Base-by-base conservation (phyloP, 1,140 invertebrate species). In the Calliopsis andreniformis region DNA sequence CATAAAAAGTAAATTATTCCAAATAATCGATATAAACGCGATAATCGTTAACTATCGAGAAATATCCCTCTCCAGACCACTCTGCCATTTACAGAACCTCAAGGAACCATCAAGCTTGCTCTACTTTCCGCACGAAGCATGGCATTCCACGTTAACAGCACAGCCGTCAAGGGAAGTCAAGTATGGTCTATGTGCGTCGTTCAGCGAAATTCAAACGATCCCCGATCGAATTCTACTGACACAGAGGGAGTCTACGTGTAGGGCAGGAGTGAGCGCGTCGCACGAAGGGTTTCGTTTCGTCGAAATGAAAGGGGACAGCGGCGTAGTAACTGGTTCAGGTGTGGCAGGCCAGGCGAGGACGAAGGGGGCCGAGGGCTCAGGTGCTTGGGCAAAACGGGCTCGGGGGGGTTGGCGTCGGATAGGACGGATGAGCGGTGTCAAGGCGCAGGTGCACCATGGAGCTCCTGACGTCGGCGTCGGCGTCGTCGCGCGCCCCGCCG, bases 401-500 rank as follows among this genome's bases (percentile, higher is more conserved):
- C 67, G 63, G 80, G 73, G 8, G 49, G 23, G 20, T 79, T 75
- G 78, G 70, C 67, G 79, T 72, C 25, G 75, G 76, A 61, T 76
- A 64, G 72, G 55, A 68, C n/a, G 62, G 64, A 75, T 56, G 75
- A 58, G 55, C 75, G 64, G 12, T 28, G 35, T 12, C 56, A 80
- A 70, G 72, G 78, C 72, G 86, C 84, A 84, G 86, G 87, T 87
- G 83, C 85, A 81, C 59, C 18, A 73, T 12, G 64, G 77, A 49
- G 77, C 66, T 82, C 68, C 80, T 64, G 83, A 70, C 78, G 72
- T 71, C 73, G 78, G 81, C 73, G 45, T 42, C 66, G 58, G 69
- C 49, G 67, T 67, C 63, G 66, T 68, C 51, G 66, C 47, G 32
- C 66, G 35, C 28, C 12, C 32, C 63, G n/a, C 20, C 61, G 39